phyloP scores from a whole-genome alignment of 2,113 vertebrate species.

The Odocoileus virginianus region DNA sequence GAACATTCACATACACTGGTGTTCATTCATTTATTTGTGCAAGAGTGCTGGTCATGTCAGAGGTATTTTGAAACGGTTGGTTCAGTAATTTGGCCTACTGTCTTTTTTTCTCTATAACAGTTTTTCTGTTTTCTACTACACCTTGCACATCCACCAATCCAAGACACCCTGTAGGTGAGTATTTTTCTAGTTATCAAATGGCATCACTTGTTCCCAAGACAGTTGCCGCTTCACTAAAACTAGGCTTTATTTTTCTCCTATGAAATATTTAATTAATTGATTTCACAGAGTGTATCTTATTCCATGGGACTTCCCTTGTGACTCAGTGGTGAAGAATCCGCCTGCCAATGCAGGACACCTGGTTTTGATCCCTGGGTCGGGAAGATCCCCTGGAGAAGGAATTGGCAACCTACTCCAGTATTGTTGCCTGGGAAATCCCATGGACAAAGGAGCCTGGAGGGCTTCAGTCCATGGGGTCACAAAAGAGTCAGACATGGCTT shows the following conservation, averaged over 20 bases:
- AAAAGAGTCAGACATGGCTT: not conserved
- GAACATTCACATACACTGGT: conserved; percentile 46
- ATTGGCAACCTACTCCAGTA: not conserved
- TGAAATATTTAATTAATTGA: conserved; percentile 42
- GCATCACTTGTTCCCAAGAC: conserved; percentile 61
- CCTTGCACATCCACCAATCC: conserved; percentile 77
- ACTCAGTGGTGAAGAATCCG: not conserved
- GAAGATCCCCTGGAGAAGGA: not conserved
- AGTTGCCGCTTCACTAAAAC: conserved; percentile 63
- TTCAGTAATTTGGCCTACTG: conserved; percentile 77
- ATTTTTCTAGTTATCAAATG: conserved; percentile 75
- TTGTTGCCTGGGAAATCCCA: not conserved
- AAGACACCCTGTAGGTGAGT: conserved; percentile 76
- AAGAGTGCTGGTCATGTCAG: conserved; percentile 71
- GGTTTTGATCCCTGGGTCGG: not conserved
- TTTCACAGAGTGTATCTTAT: conserved; percentile 44
- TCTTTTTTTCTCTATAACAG: conserved; percentile 76
- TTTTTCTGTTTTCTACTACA: conserved; percentile 77
- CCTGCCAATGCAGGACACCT: not conserved
- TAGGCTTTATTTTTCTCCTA: conserved; percentile 59
- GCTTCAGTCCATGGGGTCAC: not conserved
- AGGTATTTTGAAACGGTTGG: conserved; percentile 70
- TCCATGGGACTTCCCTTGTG: not conserved
- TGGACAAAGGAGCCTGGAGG: not conserved
- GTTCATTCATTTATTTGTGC: conserved; percentile 65